Conservation (phyloP, 2,113 vertebrate species). For the Solea solea region DNA sequence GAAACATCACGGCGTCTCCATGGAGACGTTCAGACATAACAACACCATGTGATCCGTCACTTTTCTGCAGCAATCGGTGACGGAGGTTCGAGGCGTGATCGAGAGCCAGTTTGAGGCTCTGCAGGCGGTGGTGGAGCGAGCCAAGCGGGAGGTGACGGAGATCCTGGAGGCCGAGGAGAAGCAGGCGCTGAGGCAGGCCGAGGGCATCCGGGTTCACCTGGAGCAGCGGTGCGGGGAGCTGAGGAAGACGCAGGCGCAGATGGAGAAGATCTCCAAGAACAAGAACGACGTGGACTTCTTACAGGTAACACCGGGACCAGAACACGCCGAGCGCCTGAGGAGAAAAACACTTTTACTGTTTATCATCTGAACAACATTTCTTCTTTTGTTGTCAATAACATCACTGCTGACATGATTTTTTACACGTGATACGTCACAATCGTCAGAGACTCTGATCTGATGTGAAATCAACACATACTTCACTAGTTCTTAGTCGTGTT, state of each 20-base stretch:
- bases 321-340: background rate
- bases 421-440: too few relatives aligned
- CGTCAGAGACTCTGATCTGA: too few relatives aligned
- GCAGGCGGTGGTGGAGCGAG: conserved; percentile 76
- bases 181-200: conserved; percentile 79
- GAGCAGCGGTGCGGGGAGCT: conserved; percentile 79
- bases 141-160: conserved; percentile 77
- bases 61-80: conserved; percentile 79
- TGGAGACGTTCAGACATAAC: too few relatives aligned
- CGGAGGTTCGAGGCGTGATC: conserved; percentile 79
- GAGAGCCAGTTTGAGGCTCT: conserved; percentile 83
- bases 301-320: conserved; percentile 69
- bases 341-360: too few relatives aligned
- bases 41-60: background rate
- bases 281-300: conserved; percentile 83
- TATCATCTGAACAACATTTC: too few relatives aligned
- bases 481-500: too few relatives aligned
- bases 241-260: conserved; percentile 78
- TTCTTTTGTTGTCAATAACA: too few relatives aligned
- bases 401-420: too few relatives aligned
- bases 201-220: conserved; percentile 82
- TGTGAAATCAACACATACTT: too few relatives aligned
- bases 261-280: conserved; percentile 80
- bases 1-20: background rate
- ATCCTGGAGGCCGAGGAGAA: conserved; percentile 84